These are phyloP conservation scores for Drosophila recens DNA, from an alignment of 2,888 invertebrate genomes.

Conservation along the genomic window DNA sequence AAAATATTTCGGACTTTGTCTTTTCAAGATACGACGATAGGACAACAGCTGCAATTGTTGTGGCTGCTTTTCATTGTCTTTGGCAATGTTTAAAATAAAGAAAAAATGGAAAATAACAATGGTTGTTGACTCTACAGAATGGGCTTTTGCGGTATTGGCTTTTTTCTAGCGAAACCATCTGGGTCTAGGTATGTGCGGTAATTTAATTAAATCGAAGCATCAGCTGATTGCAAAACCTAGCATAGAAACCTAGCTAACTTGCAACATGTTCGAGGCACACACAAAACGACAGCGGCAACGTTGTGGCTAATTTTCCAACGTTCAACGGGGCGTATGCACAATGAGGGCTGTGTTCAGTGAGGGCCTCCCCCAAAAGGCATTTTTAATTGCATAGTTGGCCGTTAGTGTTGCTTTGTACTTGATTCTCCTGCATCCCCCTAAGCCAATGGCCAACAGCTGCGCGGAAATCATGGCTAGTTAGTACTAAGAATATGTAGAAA, in stretches of 20 bases:
- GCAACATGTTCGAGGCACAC: conserved; percentile 6
- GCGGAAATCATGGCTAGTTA: background rate
- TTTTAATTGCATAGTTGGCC: conserved; percentile 64
- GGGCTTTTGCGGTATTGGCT: conserved; percentile 11
- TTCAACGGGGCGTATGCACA: conserved; percentile 70
- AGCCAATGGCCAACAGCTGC: conserved; percentile 15
- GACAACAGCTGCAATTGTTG: conserved; percentile 49
- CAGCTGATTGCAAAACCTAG: conserved; percentile 68
- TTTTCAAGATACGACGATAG: conserved; percentile 18
- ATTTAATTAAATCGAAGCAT: conserved; percentile 78
- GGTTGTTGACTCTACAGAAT: conserved; percentile 18
- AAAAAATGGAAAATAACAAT: conserved; percentile 44
- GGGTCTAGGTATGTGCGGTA: conserved; percentile 62
- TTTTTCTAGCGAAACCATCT: conserved; percentile 26
- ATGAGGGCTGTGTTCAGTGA: conserved; percentile 28
- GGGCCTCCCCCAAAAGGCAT: conserved; percentile 33
- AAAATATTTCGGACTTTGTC: conserved; percentile 40
- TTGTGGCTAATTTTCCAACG: conserved; percentile 65
- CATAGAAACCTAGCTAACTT: background rate
- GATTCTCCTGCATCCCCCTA: conserved; percentile 23
- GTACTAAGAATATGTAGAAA: background rate
- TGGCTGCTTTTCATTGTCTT: conserved; percentile 67
- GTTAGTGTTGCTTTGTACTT: conserved; percentile 46
- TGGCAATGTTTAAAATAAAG: conserved; percentile 45
- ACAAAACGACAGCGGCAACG: conserved; percentile 14